Evolutionary conservation across 1,140 invertebrate species (phyloP).

Genomic region (Habropoda laboriosa): DNA sequence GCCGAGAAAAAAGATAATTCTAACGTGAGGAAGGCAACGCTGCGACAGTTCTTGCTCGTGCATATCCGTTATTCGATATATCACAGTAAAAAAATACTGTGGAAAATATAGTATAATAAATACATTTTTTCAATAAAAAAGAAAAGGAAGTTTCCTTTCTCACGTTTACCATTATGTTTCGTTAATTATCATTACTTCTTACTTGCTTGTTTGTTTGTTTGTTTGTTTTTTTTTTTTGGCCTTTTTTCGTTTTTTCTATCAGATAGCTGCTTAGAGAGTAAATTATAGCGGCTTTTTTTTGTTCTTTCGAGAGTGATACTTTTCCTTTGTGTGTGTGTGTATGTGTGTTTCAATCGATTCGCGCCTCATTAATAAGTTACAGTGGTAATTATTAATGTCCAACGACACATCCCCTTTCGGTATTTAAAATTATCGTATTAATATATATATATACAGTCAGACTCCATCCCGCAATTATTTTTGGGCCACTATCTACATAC

Average conservation of each 20-base stretch:
- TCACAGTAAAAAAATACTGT: conserved; percentile 54
- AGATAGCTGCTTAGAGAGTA: conserved; percentile 1
- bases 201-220: conserved; percentile 1
- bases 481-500: conserved; percentile 68
- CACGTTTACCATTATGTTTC: conserved; percentile 22
- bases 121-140: conserved; percentile 42
- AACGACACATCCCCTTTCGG: conserved; percentile 62
- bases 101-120: conserved; percentile 44
- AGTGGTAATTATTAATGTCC: conserved; percentile 49
- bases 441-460: conserved; percentile 63
- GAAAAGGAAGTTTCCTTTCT: conserved; percentile 48
- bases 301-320: conserved; percentile 3
- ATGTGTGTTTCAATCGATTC: conserved; percentile 49
- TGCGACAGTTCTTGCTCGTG: conserved; percentile 25
- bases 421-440: conserved; percentile 67
- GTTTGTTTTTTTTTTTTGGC: background rate
- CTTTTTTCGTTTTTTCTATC: background rate
- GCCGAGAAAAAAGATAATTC: background rate
- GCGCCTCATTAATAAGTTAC: conserved; percentile 14
- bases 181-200: too few species aligned
- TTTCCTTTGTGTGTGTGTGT: too few species aligned
- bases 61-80: conserved; percentile 24
- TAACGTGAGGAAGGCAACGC: conserved; percentile 46
- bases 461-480: conserved; percentile 61
- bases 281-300: conserved; percentile 27